These are phyloP conservation scores for Belonocnema kinseyi DNA, from an alignment of 1,140 invertebrate species.

Conservation along the genomic window DNA sequence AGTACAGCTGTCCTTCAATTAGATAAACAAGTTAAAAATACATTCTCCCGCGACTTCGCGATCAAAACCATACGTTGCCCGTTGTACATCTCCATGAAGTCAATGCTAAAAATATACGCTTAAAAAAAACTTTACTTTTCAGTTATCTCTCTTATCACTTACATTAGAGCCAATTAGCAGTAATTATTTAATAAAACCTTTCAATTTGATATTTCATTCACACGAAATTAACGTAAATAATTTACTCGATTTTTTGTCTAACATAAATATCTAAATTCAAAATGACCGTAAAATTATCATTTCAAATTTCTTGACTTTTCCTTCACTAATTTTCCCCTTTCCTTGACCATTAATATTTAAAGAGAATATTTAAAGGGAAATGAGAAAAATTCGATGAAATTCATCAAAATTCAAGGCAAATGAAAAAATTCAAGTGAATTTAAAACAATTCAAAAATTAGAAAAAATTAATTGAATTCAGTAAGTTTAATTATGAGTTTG, in stretches of 20 bases:
- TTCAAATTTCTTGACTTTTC: too few species aligned
- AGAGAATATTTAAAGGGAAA: too few species aligned
- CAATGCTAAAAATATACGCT: slow-evolving; percentile 10
- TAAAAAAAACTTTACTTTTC: slow-evolving; percentile 8
- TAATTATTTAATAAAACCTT: neutral
- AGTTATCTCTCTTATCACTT: neutral
- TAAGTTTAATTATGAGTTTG: too few species aligned
- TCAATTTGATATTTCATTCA: neutral
- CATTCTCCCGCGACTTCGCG: neutral
- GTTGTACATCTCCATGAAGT: neutral
- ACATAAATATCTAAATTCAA: neutral
- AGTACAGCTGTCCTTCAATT: slow-evolving; percentile 3
- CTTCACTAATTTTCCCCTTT: too few species aligned
- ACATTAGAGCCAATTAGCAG: neutral
- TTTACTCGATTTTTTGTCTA: neutral
- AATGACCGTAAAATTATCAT: too few species aligned
- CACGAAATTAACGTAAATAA: neutral
- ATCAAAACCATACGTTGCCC: neutral
- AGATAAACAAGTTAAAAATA: neutral
- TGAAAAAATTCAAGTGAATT: too few species aligned
- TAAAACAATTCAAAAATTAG: too few species aligned
- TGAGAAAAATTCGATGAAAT: too few species aligned
- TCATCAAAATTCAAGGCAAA: too few species aligned
- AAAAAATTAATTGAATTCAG: too few species aligned
- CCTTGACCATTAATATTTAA: too few species aligned